Conservation (phyloP, 2,113 vertebrate species). For the Seriola aureovittata region DNA sequence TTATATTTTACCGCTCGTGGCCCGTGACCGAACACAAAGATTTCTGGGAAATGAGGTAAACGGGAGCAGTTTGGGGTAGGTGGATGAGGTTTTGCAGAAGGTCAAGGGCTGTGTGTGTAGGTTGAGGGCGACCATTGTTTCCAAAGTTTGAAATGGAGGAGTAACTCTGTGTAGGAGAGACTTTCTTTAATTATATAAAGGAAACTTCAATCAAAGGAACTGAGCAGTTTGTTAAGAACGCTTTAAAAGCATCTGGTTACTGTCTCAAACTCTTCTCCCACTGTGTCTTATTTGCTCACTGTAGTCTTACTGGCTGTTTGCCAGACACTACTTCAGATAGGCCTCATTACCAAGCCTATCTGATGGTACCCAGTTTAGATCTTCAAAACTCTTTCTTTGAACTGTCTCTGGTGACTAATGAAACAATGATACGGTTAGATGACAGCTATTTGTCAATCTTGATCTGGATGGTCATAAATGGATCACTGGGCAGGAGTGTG, state of each 20-base stretch:
- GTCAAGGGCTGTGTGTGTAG: slow-evolving; percentile 11
- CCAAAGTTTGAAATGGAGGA: neutral
- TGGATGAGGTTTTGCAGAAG: slow-evolving; percentile 17
- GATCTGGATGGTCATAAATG: slow-evolving; percentile 2
- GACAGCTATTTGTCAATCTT: slow-evolving; percentile 19
- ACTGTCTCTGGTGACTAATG: slow-evolving; percentile 24
- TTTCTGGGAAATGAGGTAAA: slow-evolving; percentile 64
- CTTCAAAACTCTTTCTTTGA: slow-evolving; percentile 37
- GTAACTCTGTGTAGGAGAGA: neutral
- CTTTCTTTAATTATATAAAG: neutral
- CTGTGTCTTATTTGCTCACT: neutral
- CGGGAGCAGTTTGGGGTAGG: slow-evolving; percentile 28
- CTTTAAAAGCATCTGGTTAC: slow-evolving; percentile 19
- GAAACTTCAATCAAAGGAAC: slow-evolving; percentile 1
- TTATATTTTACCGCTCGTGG: slow-evolving; percentile 62
- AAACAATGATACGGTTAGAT: slow-evolving; percentile 27
- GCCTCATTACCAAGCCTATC: slow-evolving; percentile 46
- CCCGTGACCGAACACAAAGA: slow-evolving; percentile 67
- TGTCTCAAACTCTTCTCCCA: slow-evolving; percentile 7
- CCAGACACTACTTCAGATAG: slow-evolving; percentile 34
- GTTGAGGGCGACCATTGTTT: slow-evolving; percentile 12
- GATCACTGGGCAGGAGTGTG: neutral
- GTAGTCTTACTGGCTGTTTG: slow-evolving; percentile 13
- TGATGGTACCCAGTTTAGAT: slow-evolving; percentile 37
- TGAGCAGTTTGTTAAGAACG: neutral